These are phyloP conservation scores for human DNA, from an alignment of 2,113 vertebrate genomes.

Conservation along the genomic window DNA sequence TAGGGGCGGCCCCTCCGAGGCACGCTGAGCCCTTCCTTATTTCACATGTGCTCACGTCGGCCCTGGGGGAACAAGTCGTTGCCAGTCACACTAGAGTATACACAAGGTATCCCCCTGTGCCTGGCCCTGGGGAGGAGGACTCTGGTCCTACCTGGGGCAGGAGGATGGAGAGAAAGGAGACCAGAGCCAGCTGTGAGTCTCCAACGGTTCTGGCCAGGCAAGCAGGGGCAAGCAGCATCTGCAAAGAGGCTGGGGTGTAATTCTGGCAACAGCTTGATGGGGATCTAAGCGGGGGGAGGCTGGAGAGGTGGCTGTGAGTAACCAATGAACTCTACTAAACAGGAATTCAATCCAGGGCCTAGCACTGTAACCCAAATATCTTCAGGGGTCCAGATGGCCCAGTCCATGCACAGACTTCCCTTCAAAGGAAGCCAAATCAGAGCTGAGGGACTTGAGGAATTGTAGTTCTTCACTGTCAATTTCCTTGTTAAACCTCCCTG, in stretches of 20 bases:
- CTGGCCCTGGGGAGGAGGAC: neutral
- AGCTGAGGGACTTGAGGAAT: neutral
- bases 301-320: neutral
- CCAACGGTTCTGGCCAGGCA: neutral
- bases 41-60: too few relatives aligned
- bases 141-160: neutral
- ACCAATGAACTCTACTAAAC: neutral
- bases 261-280: neutral
- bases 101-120: neutral
- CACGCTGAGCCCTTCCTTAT: neutral
- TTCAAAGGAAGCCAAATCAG: neutral
- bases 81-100: neutral
- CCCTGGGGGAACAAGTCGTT: neutral
- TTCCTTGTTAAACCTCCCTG: neutral
- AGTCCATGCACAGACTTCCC: neutral
- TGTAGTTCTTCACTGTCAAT: neutral
- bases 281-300: fast-evolving
- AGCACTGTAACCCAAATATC: neutral
- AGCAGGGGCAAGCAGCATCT: neutral
- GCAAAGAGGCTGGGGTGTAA: neutral
- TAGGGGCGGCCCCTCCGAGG: neutral
- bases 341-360: neutral
- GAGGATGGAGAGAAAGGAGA: neutral
- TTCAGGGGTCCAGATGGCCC: neutral
- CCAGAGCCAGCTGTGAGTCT: neutral